phyloP scores from a whole-genome alignment of 2,888 invertebrate genomes.

The Syrista parreyssii region DNA sequence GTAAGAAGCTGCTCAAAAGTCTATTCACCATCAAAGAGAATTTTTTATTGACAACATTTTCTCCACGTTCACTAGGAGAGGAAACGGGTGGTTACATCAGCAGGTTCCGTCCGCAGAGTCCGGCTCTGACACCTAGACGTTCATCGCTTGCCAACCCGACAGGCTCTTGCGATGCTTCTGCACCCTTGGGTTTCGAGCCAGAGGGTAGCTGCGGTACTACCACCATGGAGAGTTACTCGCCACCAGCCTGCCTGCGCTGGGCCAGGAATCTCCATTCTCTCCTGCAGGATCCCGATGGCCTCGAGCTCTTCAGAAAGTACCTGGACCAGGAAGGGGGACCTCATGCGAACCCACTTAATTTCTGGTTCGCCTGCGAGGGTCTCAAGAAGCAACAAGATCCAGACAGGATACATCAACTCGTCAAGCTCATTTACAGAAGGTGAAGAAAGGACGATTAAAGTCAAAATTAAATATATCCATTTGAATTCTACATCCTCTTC shows the following conservation, averaged over 20 bases:
- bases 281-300: constrained; percentile 88
- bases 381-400: constrained; percentile 83
- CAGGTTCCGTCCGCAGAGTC: constrained; percentile 62
- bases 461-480: constrained; percentile 11
- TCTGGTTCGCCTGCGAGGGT: constrained; percentile 95
- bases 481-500: background rate
- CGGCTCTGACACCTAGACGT: constrained; percentile 65
- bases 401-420: constrained; percentile 78
- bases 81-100: constrained; percentile 60
- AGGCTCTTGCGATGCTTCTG: constrained; percentile 60
- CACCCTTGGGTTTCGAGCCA: constrained; percentile 71
- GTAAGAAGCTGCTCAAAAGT: constrained; percentile 69
- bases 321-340: constrained; percentile 82
- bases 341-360: constrained; percentile 85
- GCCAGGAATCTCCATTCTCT: constrained; percentile 85
- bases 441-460: constrained; percentile 14
- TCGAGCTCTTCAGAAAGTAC: constrained; percentile 86
- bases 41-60: background rate
- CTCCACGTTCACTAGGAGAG: constrained; percentile 49
- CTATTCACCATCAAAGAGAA: background rate
- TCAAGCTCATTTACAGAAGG: constrained; percentile 83
- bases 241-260: constrained; percentile 88
- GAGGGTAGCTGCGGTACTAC: constrained; percentile 69
- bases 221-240: constrained; percentile 64
- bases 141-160: constrained; percentile 59